A percentile compares a stretch with the other conserved stretches of the same genome.
These are phyloP conservation scores for Harmothoe impar DNA, from an alignment of 2,888 invertebrate genomes.

Conservation along the genomic window DNA sequence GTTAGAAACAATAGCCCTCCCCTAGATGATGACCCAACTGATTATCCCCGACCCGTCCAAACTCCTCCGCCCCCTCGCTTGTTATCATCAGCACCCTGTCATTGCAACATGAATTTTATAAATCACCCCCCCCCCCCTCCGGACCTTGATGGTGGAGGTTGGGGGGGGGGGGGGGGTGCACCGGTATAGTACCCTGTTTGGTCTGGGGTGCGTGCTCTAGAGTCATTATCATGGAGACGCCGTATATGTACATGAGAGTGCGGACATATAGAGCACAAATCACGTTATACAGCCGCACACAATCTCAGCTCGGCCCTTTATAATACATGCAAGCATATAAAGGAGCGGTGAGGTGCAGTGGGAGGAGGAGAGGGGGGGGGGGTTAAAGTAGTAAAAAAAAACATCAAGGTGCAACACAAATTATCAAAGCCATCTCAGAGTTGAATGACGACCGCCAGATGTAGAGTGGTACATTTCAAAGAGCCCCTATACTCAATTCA, in stretches of 20 bases:
- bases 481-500: no score
- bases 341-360: no score
- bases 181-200: neutral
- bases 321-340: neutral
- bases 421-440: no score
- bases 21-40: neutral
- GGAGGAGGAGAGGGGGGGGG: no score
- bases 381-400: no score
- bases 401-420: no score
- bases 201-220: neutral
- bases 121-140: neutral
- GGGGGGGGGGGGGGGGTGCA: neutral
- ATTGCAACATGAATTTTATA: conserved; percentile 3
- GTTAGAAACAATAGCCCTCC: neutral
- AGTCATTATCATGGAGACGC: neutral
- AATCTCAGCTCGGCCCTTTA: neutral
- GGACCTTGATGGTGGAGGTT: no score
- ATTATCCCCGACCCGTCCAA: neutral
- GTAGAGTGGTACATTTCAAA: no score
- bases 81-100: neutral
- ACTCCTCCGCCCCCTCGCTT: neutral
- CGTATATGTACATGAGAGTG: neutral
- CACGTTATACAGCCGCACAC: neutral
- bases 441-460: no score
- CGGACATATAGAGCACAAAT: conserved; percentile 9